These are phyloP conservation scores for Acromyrmex charruanus DNA, from an alignment of 1,140 invertebrate species.

Conservation along the genomic window DNA sequence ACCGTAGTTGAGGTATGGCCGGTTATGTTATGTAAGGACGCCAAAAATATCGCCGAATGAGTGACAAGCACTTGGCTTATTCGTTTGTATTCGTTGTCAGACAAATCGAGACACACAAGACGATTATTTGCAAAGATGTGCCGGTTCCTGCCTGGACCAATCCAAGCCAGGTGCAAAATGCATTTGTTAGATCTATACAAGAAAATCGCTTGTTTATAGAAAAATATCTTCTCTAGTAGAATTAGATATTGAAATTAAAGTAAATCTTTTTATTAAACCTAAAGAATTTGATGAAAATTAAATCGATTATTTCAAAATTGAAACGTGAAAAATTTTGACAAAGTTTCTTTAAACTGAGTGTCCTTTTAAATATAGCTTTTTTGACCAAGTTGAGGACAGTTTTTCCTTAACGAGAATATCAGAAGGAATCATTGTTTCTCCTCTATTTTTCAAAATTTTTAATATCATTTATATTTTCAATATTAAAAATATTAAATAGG, in stretches of 20 bases:
- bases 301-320: background rate
- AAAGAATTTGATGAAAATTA: background rate
- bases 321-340: background rate
- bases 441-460: background rate
- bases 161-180: background rate
- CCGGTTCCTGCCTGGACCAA: background rate
- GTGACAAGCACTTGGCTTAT: constrained; percentile 82
- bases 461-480: background rate
- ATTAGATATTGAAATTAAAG: background rate
- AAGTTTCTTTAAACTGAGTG: background rate
- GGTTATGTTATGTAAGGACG: constrained; percentile 81
- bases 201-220: background rate
- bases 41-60: constrained; percentile 83
- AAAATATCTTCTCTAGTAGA: background rate
- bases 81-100: constrained; percentile 69
- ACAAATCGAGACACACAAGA: constrained; percentile 74
- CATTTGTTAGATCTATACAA: background rate
- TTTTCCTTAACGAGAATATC: background rate
- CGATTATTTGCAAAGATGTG: constrained; percentile 61
- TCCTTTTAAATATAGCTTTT: background rate
- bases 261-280: background rate
- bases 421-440: background rate
- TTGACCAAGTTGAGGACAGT: background rate
- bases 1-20: constrained; percentile 55
- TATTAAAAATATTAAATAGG: too few species aligned